Evolutionary conservation across 2,113 vertebrate species (phyloP), one percentile per base, ranked within the genome.

Genomic region (Callionymus lyra): DNA sequence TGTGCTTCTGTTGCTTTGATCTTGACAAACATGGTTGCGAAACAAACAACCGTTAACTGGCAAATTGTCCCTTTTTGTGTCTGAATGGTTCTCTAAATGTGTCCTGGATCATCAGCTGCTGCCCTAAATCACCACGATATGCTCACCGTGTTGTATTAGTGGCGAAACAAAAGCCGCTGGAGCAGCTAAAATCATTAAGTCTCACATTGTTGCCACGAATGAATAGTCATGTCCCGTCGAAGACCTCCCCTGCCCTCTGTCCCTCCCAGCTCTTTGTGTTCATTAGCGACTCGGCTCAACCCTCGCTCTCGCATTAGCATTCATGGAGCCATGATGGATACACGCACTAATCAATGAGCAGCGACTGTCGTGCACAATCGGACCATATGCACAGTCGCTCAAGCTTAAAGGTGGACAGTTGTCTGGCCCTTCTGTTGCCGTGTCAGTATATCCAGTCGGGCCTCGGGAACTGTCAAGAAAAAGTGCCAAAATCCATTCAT

Each of bases 401-500:
- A 67, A 50, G 70, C 80, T 64, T 65, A 70, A 76, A 79, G 71
- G 73, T 57, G 67, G 65, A 59, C 77, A 76, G 71, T 70, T 76
- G 75, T 70, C 66, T 44, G 57, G 63, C 40, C 70, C 73, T 65
- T 75, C 74, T 75, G 75, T 63, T 57, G 40, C 64, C 44, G 34
- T 62, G 49, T 70, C 50, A 61, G 64, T 56, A 59, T 60, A 67
- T 33, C 38, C 53, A 70, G 47, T 43, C 21, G 37, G 56, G 50
- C 34, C 43, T n/a, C 51, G 9, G 27, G 27, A 63, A 50, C 34
- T 38, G 16, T 42, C 34, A 41, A 48, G 32, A 51, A 35, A 49
- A 35, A 49, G 39, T 41, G 53, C 58, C 53, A 61, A 56, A 56
- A 32, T 69, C 56, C 27, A 39, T 50, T 45, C 46, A 14, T 15